Evolutionary conservation across 2,113 vertebrate species (phyloP).

Genomic region (Callaeas wilsoni): DNA sequence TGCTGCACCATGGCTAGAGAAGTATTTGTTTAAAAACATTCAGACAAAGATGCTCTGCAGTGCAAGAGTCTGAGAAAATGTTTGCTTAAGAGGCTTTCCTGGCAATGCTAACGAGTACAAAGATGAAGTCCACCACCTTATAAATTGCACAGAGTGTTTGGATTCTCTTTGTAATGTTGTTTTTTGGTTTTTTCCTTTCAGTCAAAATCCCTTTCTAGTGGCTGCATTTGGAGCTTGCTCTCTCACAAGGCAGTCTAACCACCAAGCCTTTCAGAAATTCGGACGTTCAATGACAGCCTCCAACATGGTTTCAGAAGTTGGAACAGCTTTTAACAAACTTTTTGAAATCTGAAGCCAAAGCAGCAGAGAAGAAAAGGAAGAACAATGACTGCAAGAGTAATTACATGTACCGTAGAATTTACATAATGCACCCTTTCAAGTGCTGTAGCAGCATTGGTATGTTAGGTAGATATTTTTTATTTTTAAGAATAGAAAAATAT

Average conservation of each 20-base stretch:
- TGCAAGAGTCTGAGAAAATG: neutral
- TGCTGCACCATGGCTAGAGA: too few relatives aligned
- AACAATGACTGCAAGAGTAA: constrained; percentile 1
- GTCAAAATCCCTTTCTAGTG: constrained; percentile 84
- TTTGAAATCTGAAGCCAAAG: constrained; percentile 83
- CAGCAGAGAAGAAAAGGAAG: neutral
- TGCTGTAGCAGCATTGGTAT: constrained; percentile 52
- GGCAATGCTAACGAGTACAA: neutral
- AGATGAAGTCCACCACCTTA: neutral
- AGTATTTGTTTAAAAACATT: neutral
- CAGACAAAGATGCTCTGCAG: neutral
- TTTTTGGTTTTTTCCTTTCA: neutral
- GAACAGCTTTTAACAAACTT: constrained; percentile 86
- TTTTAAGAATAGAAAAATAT: constrained; percentile 51
- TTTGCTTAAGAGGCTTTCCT: neutral
- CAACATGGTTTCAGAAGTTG: constrained; percentile 92
- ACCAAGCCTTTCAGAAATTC: constrained; percentile 87
- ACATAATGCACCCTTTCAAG: constrained; percentile 29
- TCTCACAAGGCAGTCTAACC: constrained; percentile 89
- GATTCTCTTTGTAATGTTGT: neutral
- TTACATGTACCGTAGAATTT: constrained; percentile 9
- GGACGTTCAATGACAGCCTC: constrained; percentile 90
- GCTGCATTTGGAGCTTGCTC: constrained; percentile 90
- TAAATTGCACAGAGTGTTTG: accelerated
- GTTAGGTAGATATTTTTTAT: constrained; percentile 54